Conservation (phyloP, 2,888 invertebrate species). For the Phymatocera aterrima region DNA sequence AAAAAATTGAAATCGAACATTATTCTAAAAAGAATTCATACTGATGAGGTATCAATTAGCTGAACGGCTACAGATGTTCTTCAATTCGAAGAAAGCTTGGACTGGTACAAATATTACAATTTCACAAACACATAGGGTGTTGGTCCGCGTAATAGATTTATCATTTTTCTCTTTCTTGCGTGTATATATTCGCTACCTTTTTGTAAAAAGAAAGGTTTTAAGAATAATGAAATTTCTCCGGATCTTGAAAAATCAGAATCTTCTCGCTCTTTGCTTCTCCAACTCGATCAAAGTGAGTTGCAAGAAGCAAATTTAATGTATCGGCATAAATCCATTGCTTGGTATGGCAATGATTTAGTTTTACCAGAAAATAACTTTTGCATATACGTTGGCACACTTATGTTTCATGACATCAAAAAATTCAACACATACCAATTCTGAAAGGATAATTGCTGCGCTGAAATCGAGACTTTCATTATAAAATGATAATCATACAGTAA, state of each 20-base stretch:
- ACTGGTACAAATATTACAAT: neutral
- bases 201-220: constrained; percentile 10
- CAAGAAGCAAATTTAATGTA: constrained; percentile 54
- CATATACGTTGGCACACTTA: neutral
- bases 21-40: neutral
- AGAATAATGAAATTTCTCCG: constrained; percentile 21
- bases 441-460: neutral
- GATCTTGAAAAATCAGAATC: constrained; percentile 15
- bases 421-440: neutral
- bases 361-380: constrained; percentile 12
- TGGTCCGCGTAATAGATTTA: neutral
- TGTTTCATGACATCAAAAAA: neutral
- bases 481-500: neutral
- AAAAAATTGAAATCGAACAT: neutral
- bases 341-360: constrained; percentile 58
- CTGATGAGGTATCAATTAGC: neutral
- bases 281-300: constrained; percentile 54
- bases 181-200: constrained; percentile 16
- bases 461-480: neutral
- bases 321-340: constrained; percentile 54
- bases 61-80: neutral
- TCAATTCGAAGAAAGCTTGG: neutral
- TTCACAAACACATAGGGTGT: no score
- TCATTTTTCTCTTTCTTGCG: neutral
- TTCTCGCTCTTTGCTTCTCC: constrained; percentile 32